These are phyloP conservation scores for Sphenopsis melanotis DNA, from an alignment of 2,797 vertebrate genomes.

Conservation along the genomic window DNA sequence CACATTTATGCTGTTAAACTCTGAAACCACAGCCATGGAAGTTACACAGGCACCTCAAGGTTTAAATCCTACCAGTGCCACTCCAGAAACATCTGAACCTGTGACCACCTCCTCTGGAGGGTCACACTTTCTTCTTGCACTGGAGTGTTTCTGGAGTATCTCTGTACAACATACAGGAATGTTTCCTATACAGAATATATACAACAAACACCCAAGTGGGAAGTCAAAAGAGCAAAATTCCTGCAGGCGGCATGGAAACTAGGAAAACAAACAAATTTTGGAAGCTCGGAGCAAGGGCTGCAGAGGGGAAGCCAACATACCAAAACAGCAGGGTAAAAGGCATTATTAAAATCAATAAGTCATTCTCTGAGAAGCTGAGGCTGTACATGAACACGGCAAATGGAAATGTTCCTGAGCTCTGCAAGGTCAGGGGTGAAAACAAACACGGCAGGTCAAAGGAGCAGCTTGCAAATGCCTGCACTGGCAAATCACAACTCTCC, in stretches of 20 bases:
- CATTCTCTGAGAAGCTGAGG: slow-evolving; percentile 34
- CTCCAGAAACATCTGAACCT: not conserved
- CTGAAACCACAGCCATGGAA: not conserved
- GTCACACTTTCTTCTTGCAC: not conserved
- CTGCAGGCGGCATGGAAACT: slow-evolving; percentile 63
- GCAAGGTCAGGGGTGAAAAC: slow-evolving; percentile 6
- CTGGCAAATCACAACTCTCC: not conserved
- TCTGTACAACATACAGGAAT: slow-evolving; percentile 12
- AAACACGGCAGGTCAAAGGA: slow-evolving; percentile 21
- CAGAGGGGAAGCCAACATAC: slow-evolving; percentile 56
- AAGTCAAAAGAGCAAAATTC: slow-evolving; percentile 49
- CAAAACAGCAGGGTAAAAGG: slow-evolving; percentile 66
- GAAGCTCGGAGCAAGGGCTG: slow-evolving; percentile 25
- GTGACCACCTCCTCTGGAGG: not conserved
- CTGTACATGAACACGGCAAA: not conserved
- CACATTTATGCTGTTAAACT: not conserved
- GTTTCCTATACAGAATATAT: slow-evolving; percentile 46
- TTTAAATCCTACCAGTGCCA: not conserved
- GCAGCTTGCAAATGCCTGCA: not conserved
- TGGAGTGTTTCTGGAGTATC: not conserved
- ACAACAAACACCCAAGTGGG: slow-evolving; percentile 59
- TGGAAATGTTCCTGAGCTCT: slow-evolving; percentile 1
- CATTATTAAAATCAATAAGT: slow-evolving; percentile 65
- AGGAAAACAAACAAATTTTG: slow-evolving; percentile 68
- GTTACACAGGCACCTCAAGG: not conserved